phyloP scores from a whole-genome alignment of 2,888 invertebrate genomes.

The Chrysolina oricalcia region DNA sequence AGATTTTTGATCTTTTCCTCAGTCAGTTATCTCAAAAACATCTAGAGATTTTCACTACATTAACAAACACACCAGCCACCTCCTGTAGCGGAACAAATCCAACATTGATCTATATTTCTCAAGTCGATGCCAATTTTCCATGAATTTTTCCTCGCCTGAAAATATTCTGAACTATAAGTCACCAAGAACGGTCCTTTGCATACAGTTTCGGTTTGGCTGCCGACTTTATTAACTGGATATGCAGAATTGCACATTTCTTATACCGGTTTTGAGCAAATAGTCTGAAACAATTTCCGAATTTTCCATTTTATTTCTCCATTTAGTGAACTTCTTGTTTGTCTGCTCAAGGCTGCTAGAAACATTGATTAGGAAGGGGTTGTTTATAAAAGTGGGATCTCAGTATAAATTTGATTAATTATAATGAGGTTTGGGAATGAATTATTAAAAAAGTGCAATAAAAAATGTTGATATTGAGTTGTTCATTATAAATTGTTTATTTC shows the following conservation, averaged over 20 bases:
- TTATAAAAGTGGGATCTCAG: neutral
- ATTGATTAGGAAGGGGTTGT: neutral
- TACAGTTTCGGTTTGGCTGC: constrained; percentile 15
- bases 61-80: neutral
- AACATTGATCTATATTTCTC: neutral
- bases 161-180: constrained; percentile 27
- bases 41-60: no score
- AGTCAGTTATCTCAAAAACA: no score
- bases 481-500: no score
- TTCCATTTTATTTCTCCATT: neutral
- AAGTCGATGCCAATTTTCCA: neutral
- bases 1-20: no score
- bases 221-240: constrained; percentile 22
- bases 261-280: neutral
- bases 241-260: constrained; percentile 19
- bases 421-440: no score
- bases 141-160: constrained; percentile 11
- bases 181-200: constrained; percentile 16
- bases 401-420: neutral
- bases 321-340: neutral
- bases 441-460: no score
- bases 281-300: neutral
- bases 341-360: neutral
- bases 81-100: neutral
- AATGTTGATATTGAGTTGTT: no score